These are phyloP conservation scores for Lasioglossum lativentre DNA, from an alignment of 2,888 invertebrate species.

Conservation along the genomic window DNA sequence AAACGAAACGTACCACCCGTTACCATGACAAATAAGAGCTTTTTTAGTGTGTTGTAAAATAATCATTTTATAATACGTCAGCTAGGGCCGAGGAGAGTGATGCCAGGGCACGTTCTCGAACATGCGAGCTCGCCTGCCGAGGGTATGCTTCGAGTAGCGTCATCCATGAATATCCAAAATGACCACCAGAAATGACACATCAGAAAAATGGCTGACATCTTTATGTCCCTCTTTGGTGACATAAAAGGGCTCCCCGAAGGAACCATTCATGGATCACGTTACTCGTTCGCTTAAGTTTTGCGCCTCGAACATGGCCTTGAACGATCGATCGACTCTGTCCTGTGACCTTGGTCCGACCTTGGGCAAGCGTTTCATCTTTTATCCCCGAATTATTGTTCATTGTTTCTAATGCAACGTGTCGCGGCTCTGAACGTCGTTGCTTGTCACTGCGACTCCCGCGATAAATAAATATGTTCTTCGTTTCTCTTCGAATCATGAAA, in stretches of 20 bases:
- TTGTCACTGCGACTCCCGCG: constrained; percentile 60
- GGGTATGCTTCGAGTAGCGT: constrained; percentile 53
- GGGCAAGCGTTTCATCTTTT: constrained; percentile 2
- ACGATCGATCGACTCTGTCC: neutral
- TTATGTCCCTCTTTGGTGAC: neutral
- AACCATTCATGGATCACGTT: neutral
- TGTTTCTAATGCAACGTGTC: constrained; percentile 36
- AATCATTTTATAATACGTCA: constrained; percentile 76
- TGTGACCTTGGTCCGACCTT: neutral
- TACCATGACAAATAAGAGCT: constrained; percentile 83
- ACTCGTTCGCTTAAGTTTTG: neutral
- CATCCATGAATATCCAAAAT: neutral
- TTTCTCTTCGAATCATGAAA: constrained; percentile 73
- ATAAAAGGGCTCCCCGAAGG: neutral
- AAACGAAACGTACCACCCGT: constrained; percentile 74
- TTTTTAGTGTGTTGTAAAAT: constrained; percentile 80
- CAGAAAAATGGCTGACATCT: neutral
- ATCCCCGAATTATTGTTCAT: constrained; percentile 22
- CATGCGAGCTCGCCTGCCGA: constrained; percentile 17
- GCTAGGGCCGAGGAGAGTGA: too few relatives aligned
- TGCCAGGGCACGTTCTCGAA: constrained; percentile 10
- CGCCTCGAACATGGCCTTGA: neutral
- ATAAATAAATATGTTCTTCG: constrained; percentile 52
- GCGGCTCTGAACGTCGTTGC: constrained; percentile 57
- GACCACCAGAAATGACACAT: neutral